Conservation (phyloP, 2,113 vertebrate genomes). For the Acanthisitta chloris region DNA sequence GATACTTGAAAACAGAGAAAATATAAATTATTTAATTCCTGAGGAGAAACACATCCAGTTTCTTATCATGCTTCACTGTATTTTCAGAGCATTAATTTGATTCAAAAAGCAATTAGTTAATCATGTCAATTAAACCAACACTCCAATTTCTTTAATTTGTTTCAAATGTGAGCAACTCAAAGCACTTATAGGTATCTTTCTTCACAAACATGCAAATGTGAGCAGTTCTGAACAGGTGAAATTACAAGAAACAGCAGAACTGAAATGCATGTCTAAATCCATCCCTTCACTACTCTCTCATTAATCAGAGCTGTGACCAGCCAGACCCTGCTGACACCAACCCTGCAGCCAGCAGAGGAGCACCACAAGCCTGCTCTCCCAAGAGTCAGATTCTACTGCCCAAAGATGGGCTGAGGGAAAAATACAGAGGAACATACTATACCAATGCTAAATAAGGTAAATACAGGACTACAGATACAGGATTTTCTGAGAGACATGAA, state of each 20-base stretch:
- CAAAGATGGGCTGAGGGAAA: neutral
- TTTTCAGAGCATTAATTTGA: neutral
- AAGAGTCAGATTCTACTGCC: neutral
- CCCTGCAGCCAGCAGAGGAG: neutral
- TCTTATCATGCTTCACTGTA: neutral
- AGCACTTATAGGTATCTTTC: neutral
- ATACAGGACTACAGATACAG: neutral
- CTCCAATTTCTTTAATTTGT: neutral
- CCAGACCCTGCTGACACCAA: neutral
- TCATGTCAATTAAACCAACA: neutral
- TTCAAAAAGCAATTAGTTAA: neutral
- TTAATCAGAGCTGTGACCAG: neutral
- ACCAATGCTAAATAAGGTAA: neutral
- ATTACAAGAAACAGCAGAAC: neutral
- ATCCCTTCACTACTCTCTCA: neutral
- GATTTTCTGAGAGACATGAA: neutral
- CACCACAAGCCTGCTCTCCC: neutral
- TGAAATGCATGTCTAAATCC: neutral
- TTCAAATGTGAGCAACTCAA: neutral
- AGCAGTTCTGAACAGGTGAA: neutral
- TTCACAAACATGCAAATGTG: neutral
- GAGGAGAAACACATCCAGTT: neutral
- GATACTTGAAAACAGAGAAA: neutral
- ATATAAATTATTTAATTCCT: neutral
- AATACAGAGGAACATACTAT: neutral